Base-by-base conservation (phyloP, 2,797 vertebrate genomes). In the Chaetodon trifasciatus region DNA sequence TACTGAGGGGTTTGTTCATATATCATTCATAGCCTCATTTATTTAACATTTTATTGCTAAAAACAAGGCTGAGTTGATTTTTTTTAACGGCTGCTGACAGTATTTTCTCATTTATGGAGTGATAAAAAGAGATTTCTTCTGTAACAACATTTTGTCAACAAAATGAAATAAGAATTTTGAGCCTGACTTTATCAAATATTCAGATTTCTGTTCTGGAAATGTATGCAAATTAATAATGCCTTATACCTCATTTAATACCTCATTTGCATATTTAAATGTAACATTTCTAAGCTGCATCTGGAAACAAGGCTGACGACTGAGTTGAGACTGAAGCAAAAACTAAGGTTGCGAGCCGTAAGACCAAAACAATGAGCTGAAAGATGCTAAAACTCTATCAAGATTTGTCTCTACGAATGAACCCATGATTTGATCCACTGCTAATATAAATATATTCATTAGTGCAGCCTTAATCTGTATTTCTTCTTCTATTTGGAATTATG, bases 401-500 rank as follows among this genome's bases (percentile, higher is more conserved):
- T 19, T 24, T 19, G 23, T 68, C 44, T 39, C 15, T 23, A 23
- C 32, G 6, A 4, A 42, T 21, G 4, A 21, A 1, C 4, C 8
- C 13, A 1, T 42, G 1, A 73, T 61, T 60, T 32, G 55, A 17
- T 23, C 4, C 0, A 50, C 12, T 17, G 8, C 53, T 57, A 55
- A 67, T 49, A 35, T 15, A 40, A 49, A 50, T 15, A 19, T 42
- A 57, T 21, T 40, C 8, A 57, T 35, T 17, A 55, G 6, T 11
- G 19, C 55, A 39, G 2, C 46, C 58, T 63, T 57, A 28, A 70
- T 74, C n/a, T 44, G 40, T 10, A 24, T 69, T 46, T 68, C 12
- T 53, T 19, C 62, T 15, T 47, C 60, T 50, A 28, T 19, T n/a
- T 37, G 56, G n/a, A 52, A 57, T 70, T 58, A 74, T 39, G 40